phyloP scores from a whole-genome alignment of 2,888 invertebrate species.

The Dicranocentrus wangi region DNA sequence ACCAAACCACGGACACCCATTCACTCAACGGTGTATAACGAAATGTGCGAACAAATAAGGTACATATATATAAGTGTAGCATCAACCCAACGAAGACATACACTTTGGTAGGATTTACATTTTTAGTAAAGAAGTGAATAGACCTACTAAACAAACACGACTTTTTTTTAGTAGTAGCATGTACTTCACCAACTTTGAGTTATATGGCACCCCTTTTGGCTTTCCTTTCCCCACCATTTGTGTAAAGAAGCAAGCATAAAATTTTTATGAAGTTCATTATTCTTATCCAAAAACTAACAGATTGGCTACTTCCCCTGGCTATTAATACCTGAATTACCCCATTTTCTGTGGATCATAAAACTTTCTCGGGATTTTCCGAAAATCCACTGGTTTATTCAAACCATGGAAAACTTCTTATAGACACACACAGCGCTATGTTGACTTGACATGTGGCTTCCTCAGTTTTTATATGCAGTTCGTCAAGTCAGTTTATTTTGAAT shows the following conservation, averaged over 20 bases:
- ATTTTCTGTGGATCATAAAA: slow-evolving; percentile 46
- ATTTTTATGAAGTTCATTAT: slow-evolving; percentile 59
- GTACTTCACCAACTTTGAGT: not conserved
- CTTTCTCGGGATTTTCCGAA: slow-evolving; percentile 5
- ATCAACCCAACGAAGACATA: too few species aligned
- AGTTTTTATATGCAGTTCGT: not conserved
- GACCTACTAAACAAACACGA: not conserved
- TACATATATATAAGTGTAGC: too few species aligned
- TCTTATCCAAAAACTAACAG: slow-evolving; percentile 48
- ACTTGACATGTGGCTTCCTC: not conserved
- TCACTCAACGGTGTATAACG: too few species aligned
- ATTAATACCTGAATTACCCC: slow-evolving; percentile 51
- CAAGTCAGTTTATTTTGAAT: not conserved
- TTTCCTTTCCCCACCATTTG: slow-evolving; percentile 7
- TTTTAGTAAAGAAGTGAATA: not conserved
- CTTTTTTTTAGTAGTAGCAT: not conserved
- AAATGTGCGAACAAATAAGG: too few species aligned
- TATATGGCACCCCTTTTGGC: not conserved
- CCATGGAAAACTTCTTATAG: too few species aligned
- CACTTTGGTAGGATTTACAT: not conserved
- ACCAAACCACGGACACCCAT: not conserved
- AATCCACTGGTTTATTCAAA: too few species aligned
- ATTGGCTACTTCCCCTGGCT: slow-evolving; percentile 49
- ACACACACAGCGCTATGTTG: not conserved
- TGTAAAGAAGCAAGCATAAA: slow-evolving; percentile 38